Evolutionary conservation across 2,888 invertebrate species (phyloP).

Genomic region (Brassicogethes aeneus): DNA sequence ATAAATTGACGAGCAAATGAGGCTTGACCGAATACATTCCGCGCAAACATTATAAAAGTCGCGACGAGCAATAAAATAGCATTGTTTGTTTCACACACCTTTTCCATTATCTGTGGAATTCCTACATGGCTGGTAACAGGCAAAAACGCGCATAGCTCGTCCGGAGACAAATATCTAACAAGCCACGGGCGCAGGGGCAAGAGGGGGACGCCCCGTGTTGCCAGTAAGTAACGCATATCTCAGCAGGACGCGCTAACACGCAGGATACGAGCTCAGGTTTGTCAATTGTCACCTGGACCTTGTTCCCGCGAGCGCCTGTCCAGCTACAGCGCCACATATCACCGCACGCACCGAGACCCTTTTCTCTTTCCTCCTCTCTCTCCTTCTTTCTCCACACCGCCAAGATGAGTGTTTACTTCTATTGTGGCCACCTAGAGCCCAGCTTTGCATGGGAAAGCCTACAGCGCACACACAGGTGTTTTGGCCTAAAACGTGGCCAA

Average conservation of each 20-base stretch:
- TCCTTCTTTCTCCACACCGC: too few species aligned
- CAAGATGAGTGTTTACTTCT: too few species aligned
- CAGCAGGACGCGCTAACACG: constrained; percentile 37
- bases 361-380: too few species aligned
- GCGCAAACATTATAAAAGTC: background rate
- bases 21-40: background rate
- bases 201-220: constrained; percentile 34
- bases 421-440: too few species aligned
- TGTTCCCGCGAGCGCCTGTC: constrained; percentile 34
- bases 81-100: constrained; percentile 30
- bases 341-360: constrained; percentile 19
- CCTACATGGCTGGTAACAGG: constrained; percentile 27
- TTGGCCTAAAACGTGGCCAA: too few species aligned
- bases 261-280: constrained; percentile 38
- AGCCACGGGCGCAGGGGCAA: constrained; percentile 34
- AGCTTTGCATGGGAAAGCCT: too few species aligned
- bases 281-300: constrained; percentile 40
- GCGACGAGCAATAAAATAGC: constrained; percentile 11
- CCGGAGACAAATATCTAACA: constrained; percentile 39
- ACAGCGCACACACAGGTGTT: too few species aligned
- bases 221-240: constrained; percentile 37
- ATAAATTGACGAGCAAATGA: background rate
- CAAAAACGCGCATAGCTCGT: constrained; percentile 28
- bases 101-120: constrained; percentile 38
- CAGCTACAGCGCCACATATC: constrained; percentile 34